Percentiles rank a stretch among this genome's conserved stretches.
phyloP scores from a whole-genome alignment of 2,797 vertebrate genomes.

The Menidia menidia region DNA sequence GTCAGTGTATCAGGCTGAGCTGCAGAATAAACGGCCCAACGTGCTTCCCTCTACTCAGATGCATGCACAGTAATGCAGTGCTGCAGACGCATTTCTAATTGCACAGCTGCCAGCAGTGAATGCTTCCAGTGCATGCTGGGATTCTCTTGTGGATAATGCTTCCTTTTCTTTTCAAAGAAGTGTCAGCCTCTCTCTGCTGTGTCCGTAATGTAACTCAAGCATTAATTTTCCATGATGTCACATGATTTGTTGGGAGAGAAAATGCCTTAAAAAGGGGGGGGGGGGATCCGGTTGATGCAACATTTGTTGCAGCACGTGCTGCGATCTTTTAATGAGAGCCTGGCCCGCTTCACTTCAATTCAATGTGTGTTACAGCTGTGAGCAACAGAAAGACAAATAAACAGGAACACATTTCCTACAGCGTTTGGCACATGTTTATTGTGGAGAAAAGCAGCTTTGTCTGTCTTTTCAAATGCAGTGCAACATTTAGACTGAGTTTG shows the following conservation, averaged over 20 bases:
- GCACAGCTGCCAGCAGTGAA: conserved; percentile 5
- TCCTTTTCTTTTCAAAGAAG: conserved; percentile 33
- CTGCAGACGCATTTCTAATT: conserved; percentile 11
- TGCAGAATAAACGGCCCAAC: neutral
- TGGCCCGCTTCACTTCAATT: conserved; percentile 25
- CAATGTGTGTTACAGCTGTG: conserved; percentile 41
- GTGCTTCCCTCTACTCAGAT: conserved; percentile 14
- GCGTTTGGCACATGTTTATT: conserved; percentile 20
- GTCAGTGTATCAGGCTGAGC: conserved; percentile 49
- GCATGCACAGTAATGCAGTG: conserved; percentile 18
- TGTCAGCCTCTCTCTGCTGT: conserved; percentile 39
- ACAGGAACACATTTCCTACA: conserved; percentile 22
- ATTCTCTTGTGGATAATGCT: conserved; percentile 16
- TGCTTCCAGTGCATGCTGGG: conserved; percentile 26
- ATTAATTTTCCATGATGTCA: conserved; percentile 76
- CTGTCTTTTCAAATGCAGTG: neutral
- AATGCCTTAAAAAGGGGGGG: neutral
- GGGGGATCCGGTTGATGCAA: conserved; percentile 29
- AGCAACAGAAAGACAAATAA: conserved; percentile 28
- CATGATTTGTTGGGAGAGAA: conserved; percentile 49
- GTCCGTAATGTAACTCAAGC: conserved; percentile 47
- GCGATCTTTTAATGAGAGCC: conserved; percentile 36
- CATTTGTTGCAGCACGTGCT: conserved; percentile 66
- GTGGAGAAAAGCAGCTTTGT: neutral
- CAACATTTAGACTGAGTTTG: neutral